phyloP scores from a whole-genome alignment of 2,113 vertebrate genomes.

The Oncorhynchus nerka region DNA sequence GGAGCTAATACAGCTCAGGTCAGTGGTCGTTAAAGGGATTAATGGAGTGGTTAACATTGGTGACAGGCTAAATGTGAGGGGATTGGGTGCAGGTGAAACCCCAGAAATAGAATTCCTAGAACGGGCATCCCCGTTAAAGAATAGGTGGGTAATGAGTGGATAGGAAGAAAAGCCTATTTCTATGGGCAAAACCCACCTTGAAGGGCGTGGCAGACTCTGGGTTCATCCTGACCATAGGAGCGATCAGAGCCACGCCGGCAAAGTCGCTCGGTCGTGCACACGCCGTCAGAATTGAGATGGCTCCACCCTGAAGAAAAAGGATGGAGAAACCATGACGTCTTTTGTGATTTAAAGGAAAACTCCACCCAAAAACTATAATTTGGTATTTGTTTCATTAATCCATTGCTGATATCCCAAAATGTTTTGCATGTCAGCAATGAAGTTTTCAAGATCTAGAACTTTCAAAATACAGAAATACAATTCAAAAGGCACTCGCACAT shows the following conservation, averaged over 20 bases:
- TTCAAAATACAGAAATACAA: too few relatives aligned
- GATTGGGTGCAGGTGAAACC: background rate
- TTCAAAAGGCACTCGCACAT: too few relatives aligned
- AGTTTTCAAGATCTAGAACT: too few relatives aligned
- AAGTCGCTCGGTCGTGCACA: conserved; percentile 84
- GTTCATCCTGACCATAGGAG: conserved; percentile 87
- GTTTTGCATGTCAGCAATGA: too few relatives aligned
- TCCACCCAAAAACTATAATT: too few relatives aligned
- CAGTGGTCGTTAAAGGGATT: background rate
- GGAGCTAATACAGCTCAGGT: background rate
- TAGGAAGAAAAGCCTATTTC: conserved; percentile 19
- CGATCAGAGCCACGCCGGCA: conserved; percentile 87
- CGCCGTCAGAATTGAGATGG: conserved; percentile 87
- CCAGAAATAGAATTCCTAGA: background rate
- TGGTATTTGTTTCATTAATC: too few relatives aligned
- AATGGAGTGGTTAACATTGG: background rate
- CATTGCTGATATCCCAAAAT: too few relatives aligned
- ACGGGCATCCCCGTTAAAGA: background rate
- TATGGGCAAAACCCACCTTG: conserved; percentile 78
- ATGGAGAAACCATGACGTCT: background rate
- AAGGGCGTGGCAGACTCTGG: conserved; percentile 90
- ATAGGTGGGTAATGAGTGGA: background rate
- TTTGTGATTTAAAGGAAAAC: background rate
- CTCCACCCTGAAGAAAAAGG: conserved; percentile 82
- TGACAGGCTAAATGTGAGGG: too few relatives aligned